Conservation (phyloP, 2,113 vertebrate species). For the Callaeas wilsoni region DNA sequence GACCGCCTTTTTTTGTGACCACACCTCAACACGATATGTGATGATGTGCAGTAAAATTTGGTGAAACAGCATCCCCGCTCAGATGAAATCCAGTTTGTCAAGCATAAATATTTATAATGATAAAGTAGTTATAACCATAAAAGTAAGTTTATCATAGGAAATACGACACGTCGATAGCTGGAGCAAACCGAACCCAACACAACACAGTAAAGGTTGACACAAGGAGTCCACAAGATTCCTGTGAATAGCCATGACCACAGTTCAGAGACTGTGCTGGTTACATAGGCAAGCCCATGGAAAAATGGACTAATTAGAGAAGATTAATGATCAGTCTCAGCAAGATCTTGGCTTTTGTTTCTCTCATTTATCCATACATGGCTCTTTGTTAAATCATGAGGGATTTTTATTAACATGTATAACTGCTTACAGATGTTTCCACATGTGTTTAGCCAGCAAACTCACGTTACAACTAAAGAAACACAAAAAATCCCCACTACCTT, state of each 20-base stretch:
- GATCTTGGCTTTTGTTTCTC: background rate
- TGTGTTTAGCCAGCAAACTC: background rate
- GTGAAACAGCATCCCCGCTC: background rate
- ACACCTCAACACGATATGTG: accelerated
- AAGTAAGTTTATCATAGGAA: background rate
- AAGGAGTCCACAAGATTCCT: background rate
- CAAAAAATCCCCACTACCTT: background rate
- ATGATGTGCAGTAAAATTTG: background rate
- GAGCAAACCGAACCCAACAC: background rate
- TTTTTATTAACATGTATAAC: background rate
- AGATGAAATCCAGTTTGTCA: background rate
- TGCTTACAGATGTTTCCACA: background rate
- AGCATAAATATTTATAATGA: background rate
- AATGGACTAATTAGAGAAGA: background rate
- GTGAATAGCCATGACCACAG: background rate
- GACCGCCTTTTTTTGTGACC: background rate
- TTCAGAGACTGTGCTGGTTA: background rate
- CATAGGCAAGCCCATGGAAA: background rate
- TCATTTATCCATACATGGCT: background rate
- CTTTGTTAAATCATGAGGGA: background rate
- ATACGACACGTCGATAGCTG: background rate
- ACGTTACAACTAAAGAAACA: background rate
- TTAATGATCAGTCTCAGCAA: background rate
- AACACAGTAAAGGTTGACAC: accelerated
- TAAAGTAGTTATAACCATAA: background rate